A percentile compares a stretch with the other conserved stretches of the same genome.
Evolutionary conservation across 2,888 invertebrate genomes (phyloP).

Genomic region (Epicampocera succincta): DNA sequence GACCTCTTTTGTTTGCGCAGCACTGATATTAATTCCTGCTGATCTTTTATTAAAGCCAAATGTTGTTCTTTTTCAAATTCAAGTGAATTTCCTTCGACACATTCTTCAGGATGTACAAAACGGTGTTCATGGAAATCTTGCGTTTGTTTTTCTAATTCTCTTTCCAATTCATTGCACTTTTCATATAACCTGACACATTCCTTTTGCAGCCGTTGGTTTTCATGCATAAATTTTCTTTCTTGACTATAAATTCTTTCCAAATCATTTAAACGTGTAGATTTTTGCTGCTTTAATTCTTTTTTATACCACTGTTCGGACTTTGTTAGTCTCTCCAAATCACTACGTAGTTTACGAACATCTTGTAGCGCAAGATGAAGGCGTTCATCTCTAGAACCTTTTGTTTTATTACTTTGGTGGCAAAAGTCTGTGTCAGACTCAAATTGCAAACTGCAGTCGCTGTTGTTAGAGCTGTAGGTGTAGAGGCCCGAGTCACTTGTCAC

Average conservation of each 20-base stretch:
- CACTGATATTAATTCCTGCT: slow-evolving; percentile 77
- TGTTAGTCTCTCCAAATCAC: slow-evolving; percentile 77
- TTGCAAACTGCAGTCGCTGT: slow-evolving; percentile 54
- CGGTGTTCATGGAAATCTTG: slow-evolving; percentile 50
- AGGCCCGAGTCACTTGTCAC: slow-evolving; percentile 67
- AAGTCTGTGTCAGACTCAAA: slow-evolving; percentile 62
- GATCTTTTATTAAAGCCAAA: slow-evolving; percentile 74
- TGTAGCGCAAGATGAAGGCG: slow-evolving; percentile 74
- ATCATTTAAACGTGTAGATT: slow-evolving; percentile 77
- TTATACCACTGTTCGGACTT: slow-evolving; percentile 81
- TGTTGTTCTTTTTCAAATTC: slow-evolving; percentile 76
- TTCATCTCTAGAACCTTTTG: slow-evolving; percentile 62
- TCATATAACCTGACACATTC: slow-evolving; percentile 76
- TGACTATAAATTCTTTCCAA: slow-evolving; percentile 79
- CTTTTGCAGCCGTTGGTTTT: slow-evolving; percentile 78
- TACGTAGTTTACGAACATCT: slow-evolving; percentile 77
- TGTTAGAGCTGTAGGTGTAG: slow-evolving; percentile 67
- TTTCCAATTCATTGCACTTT: slow-evolving; percentile 75
- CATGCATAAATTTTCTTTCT: slow-evolving; percentile 79
- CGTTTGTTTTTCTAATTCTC: slow-evolving; percentile 70
- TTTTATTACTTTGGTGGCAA: slow-evolving; percentile 8
- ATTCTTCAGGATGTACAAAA: neutral
- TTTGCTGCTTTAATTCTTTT: slow-evolving; percentile 77
- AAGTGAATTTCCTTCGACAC: slow-evolving; percentile 19
- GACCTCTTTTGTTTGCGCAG: slow-evolving; percentile 78